phyloP scores from a whole-genome alignment of 1,140 invertebrate genomes.

The Micrasema longulum region DNA sequence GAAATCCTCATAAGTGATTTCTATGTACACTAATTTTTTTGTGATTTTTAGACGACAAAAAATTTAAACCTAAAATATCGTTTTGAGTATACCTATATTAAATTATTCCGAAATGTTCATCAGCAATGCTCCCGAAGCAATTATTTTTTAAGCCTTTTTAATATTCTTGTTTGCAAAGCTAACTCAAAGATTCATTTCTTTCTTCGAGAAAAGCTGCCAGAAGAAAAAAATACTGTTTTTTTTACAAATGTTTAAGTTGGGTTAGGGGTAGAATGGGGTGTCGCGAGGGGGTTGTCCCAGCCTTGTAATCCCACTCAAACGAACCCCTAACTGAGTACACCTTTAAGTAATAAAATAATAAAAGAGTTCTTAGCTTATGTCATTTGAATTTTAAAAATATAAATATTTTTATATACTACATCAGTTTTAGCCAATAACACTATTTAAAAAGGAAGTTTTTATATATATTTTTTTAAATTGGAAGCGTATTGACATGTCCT shows the following conservation, averaged over 20 bases:
- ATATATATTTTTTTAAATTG: too few species aligned
- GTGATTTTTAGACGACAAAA: too few species aligned
- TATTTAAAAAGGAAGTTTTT: too few species aligned
- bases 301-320: constrained; percentile 45
- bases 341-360: constrained; percentile 39
- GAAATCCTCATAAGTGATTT: too few species aligned
- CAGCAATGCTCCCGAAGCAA: constrained; percentile 26
- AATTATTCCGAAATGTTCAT: constrained; percentile 32
- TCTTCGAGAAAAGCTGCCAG: constrained; percentile 14
- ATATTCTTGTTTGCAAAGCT: constrained; percentile 32
- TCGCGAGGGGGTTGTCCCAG: not conserved
- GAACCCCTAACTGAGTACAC: constrained; percentile 39
- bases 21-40: too few species aligned
- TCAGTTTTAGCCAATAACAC: too few species aligned
- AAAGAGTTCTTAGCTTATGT: constrained; percentile 37
- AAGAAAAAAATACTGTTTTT: constrained; percentile 29
- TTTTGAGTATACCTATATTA: too few species aligned
- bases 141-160: constrained; percentile 38
- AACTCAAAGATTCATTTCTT: constrained; percentile 33
- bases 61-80: too few species aligned
- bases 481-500: too few species aligned
- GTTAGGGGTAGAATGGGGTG: not conserved
- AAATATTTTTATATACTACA: too few species aligned
- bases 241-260: constrained; percentile 31
- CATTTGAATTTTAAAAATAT: constrained; percentile 40